phyloP scores from a whole-genome alignment of 92 coral and sea anemone species.

The Porites divaricata region DNA sequence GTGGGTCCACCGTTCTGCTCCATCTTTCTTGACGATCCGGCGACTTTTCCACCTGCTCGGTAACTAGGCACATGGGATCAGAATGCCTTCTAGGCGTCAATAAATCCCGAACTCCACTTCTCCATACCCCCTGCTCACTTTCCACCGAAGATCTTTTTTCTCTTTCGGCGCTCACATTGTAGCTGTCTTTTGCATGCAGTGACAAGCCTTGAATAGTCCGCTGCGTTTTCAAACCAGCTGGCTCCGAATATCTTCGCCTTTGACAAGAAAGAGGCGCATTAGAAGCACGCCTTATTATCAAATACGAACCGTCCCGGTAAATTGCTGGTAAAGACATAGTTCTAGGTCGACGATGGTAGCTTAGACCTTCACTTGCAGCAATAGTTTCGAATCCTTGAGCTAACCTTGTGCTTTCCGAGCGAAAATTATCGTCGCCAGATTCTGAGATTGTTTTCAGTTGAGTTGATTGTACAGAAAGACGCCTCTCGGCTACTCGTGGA shows the following conservation, averaged over 20 bases:
- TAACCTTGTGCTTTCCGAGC: not conserved
- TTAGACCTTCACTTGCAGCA: constrained; percentile 13
- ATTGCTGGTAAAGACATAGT: constrained; percentile 80
- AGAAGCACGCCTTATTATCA: constrained; percentile 55
- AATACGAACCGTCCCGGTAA: constrained; percentile 84
- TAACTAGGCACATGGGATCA: constrained; percentile 50
- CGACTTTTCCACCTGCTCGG: constrained; percentile 5
- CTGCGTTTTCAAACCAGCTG: constrained; percentile 42
- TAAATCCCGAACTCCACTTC: constrained; percentile 6
- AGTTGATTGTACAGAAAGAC: constrained; percentile 34
- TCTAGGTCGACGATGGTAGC: constrained; percentile 48
- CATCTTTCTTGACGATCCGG: constrained; percentile 10
- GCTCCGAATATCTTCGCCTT: constrained; percentile 63
- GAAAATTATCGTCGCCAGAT: constrained; percentile 32
- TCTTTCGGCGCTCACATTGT: constrained; percentile 24
- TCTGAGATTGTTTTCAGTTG: constrained; percentile 61
- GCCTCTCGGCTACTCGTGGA: constrained; percentile 43
- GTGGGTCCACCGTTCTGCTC: not conserved
- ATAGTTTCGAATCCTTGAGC: constrained; percentile 14
- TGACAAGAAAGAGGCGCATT: constrained; percentile 22
- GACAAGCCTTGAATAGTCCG: constrained; percentile 46
- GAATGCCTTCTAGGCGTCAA: constrained; percentile 53
- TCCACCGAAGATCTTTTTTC: constrained; percentile 32
- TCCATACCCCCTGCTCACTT: not conserved
- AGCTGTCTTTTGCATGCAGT: constrained; percentile 19